phyloP scores from a whole-genome alignment of 2,113 vertebrate genomes.

The Epinephelus fuscoguttatus region DNA sequence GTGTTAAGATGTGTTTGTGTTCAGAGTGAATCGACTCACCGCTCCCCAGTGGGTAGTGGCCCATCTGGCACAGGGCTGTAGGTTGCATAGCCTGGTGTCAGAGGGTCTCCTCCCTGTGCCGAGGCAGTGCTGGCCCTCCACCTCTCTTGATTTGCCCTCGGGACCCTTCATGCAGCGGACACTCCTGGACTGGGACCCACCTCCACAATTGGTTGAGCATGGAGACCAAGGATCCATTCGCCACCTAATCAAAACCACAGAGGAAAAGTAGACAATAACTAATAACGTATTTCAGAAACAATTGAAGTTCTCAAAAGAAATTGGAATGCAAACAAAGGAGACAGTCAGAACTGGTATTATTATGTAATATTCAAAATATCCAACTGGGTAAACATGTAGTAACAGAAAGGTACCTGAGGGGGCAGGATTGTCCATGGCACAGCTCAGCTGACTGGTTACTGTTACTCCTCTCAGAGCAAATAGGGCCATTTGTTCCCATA shows the following conservation, averaged over 20 bases:
- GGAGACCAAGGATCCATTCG: conserved; percentile 91
- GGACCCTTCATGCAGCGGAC: conserved; percentile 88
- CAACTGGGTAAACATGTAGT: conserved; percentile 31
- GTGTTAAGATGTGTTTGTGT: not conserved
- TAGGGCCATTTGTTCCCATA: conserved; percentile 70
- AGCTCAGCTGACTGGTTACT: conserved; percentile 78
- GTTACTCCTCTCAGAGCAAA: conserved; percentile 84
- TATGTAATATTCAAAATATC: not conserved
- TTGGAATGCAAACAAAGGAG: not conserved
- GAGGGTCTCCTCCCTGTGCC: conserved; percentile 85
- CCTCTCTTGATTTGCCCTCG: conserved; percentile 79
- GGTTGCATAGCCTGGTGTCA: conserved; percentile 85
- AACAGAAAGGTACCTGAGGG: conserved; percentile 83
- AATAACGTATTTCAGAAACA: no score
- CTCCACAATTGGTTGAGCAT: conserved; percentile 91
- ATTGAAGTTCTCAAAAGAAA: no score
- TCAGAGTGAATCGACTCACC: conserved; percentile 80
- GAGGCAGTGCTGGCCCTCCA: conserved; percentile 86
- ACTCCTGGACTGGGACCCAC: conserved; percentile 89
- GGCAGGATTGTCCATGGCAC: conserved; percentile 91
- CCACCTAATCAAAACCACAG: conserved; percentile 84
- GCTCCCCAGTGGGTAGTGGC: conserved; percentile 88
- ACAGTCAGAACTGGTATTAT: not conserved
- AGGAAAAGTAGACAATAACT: not conserved
- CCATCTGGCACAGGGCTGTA: conserved; percentile 89